phyloP scores from a whole-genome alignment of 2,888 invertebrate genomes.

The Thalpophila matura region DNA sequence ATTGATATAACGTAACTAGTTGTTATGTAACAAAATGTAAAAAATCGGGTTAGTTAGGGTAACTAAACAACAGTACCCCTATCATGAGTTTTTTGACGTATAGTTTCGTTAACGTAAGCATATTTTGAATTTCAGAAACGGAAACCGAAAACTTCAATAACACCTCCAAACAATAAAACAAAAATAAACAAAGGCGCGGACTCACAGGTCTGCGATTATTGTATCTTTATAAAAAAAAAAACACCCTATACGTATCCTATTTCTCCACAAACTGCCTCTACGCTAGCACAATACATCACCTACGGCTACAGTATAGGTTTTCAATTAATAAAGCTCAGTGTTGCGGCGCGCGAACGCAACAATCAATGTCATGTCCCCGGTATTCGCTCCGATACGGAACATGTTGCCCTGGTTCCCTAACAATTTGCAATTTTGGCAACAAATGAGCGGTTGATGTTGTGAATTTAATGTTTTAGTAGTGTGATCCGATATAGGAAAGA shows the following conservation, averaged over 20 bases:
- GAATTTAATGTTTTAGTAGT: slow-evolving; percentile 10
- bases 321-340: slow-evolving; percentile 63
- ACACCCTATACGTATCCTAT: neutral
- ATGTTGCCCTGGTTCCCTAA: slow-evolving; percentile 41
- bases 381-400: slow-evolving; percentile 46
- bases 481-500: neutral
- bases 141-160: too few relatives aligned
- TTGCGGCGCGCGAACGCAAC: slow-evolving; percentile 47
- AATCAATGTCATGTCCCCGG: slow-evolving; percentile 58
- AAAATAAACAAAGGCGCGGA: too few relatives aligned
- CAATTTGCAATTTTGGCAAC: slow-evolving; percentile 49
- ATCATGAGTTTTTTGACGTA: too few relatives aligned
- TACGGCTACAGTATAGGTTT: slow-evolving; percentile 46
- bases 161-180: too few relatives aligned
- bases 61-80: too few relatives aligned
- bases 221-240: too few relatives aligned
- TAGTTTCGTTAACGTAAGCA: too few relatives aligned
- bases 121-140: too few relatives aligned
- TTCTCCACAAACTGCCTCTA: slow-evolving; percentile 1
- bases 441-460: slow-evolving; percentile 34
- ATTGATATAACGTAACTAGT: too few relatives aligned
- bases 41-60: too few relatives aligned
- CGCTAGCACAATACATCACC: slow-evolving; percentile 29
- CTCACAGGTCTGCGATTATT: too few relatives aligned
- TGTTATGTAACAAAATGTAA: too few relatives aligned